These are phyloP conservation scores for Marmota flaviventris DNA, from an alignment of 2,113 vertebrate genomes.

Conservation along the genomic window DNA sequence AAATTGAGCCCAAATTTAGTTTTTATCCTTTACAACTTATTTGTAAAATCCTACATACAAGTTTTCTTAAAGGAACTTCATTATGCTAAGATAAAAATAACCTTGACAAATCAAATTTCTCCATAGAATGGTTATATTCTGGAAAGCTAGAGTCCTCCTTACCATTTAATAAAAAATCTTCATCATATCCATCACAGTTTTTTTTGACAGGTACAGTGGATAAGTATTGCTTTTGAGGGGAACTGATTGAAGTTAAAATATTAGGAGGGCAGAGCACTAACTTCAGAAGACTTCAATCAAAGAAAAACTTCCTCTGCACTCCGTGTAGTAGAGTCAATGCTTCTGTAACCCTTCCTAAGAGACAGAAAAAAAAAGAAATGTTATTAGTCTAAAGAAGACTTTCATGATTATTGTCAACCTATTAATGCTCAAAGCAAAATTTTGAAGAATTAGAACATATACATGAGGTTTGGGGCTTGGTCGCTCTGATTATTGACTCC, in stretches of 20 bases:
- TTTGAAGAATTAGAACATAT: not conserved
- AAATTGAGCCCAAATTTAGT: not conserved
- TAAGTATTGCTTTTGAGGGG: not conserved
- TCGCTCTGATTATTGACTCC: not conserved
- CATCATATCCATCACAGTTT: not conserved
- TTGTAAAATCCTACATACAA: not conserved
- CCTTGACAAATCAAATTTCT: not conserved
- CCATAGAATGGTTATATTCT: not conserved
- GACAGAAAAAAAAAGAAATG: not conserved
- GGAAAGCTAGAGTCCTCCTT: not conserved
- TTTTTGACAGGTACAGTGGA: not conserved
- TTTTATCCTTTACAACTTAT: not conserved
- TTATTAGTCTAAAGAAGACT: not conserved
- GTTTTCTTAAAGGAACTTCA: not conserved
- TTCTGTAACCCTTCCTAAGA: not conserved
- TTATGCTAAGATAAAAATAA: not conserved
- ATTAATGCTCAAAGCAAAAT: not conserved
- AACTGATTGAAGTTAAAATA: not conserved
- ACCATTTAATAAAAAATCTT: not conserved
- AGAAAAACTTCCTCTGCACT: not conserved
- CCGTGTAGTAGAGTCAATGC: not conserved
- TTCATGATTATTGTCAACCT: not conserved
- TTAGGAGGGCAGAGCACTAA: not conserved
- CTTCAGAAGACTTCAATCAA: not conserved
- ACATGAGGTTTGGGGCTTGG: not conserved